Base-by-base conservation (phyloP, 2,113 vertebrate genomes). In the Rynchops niger region DNA sequence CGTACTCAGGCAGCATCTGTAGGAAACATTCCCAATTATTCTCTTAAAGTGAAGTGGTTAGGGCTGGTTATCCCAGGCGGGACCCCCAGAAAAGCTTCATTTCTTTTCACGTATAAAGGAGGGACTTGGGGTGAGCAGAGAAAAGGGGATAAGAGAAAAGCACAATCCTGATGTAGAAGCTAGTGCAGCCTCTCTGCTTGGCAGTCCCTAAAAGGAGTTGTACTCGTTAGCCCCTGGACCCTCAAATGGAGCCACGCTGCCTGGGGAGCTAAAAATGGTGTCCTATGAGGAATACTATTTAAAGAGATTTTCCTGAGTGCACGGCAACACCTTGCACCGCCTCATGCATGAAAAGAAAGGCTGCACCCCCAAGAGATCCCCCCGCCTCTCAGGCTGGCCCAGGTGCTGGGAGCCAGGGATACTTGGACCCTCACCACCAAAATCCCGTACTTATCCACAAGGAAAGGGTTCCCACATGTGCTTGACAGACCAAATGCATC, bases 1-100 rank as follows among this genome's bases (percentile, higher is more conserved):
- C 72, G 72, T 30, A 42, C 77, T 91, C 88, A 94, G 91, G 84
- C 70, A 72, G 86, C 56, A 89, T 91, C 90, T 95, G 69, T 56
- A 94, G 89, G 81, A 93, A 96, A 86, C 76, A 82, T 45, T 92
- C 70, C 49, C 36, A 49, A 18, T 80, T 91, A 79, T 80, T 91
- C 49, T 84, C 69, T 77, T 70, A 40, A 72, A 86, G 80, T 86
- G 65, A 96, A 94, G 70, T 88, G 88, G n/a, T 32, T 69, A 65
- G 70, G 36, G 34, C 40, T 76, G 25, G 30, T 89, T 82, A 94
- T 87, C 61, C 86, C 45, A 79, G 80, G 34, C 19, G 9, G 49
- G 15, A 95, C 52, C 10, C 27, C 56, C 2, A 2, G 49, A 86
- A 95, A 27, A 92, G 47, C 30, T 94, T 78, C 0, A 25, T 77